These are phyloP conservation scores for Chascanopsetta lugubris DNA, from an alignment of 2,113 vertebrate species.

Conservation along the genomic window DNA sequence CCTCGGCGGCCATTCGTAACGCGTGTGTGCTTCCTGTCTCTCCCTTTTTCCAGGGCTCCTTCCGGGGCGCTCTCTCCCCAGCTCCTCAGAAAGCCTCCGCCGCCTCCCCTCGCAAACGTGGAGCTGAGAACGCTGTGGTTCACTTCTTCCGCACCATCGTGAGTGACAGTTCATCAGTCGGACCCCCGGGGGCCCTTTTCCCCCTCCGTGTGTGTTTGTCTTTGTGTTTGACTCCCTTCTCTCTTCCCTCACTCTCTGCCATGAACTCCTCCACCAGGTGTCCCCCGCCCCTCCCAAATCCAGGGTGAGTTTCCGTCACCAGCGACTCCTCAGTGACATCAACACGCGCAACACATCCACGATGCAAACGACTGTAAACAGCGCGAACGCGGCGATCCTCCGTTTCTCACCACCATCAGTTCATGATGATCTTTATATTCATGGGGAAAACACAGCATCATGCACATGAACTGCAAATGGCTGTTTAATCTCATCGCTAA, in stretches of 20 bases:
- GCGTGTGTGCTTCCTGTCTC: too few relatives aligned
- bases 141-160: conserved; percentile 99
- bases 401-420: too few relatives aligned
- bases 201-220: conserved; percentile 21
- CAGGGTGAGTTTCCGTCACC: conserved; percentile 76
- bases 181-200: neutral
- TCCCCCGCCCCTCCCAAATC: conserved; percentile 83
- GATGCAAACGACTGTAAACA: too few relatives aligned
- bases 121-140: conserved; percentile 92
- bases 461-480: too few relatives aligned
- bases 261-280: conserved; percentile 71
- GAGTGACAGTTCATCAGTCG: conserved; percentile 68
- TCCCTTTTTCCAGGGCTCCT: conserved; percentile 76
- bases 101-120: conserved; percentile 85
- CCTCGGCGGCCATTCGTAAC: too few relatives aligned
- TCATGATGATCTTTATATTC: too few relatives aligned
- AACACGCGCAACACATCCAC: too few relatives aligned
- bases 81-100: conserved; percentile 87
- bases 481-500: too few relatives aligned
- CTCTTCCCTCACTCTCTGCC: conserved; percentile 35
- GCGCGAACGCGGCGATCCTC: too few relatives aligned
- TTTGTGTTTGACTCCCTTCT: too few relatives aligned
- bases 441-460: too few relatives aligned
- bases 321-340: neutral
- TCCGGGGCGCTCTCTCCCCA: conserved; percentile 83